Percentiles rank a stretch among this genome's conserved stretches.
Conservation (phyloP, 2,113 vertebrate genomes). For the Hoplias malabaricus region DNA sequence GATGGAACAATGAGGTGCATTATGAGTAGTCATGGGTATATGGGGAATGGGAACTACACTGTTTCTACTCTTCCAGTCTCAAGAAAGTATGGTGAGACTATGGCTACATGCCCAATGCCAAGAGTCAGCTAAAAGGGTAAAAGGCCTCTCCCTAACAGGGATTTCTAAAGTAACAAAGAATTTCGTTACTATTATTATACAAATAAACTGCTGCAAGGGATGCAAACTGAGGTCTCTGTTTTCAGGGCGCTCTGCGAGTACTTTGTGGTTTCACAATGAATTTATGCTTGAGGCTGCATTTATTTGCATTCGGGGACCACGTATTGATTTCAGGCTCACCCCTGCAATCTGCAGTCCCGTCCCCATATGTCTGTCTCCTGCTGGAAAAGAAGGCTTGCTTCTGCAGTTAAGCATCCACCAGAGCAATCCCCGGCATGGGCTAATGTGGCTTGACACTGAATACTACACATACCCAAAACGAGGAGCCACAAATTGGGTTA, state of each 20-base stretch:
- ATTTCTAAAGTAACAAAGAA: too few species aligned
- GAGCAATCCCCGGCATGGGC: slow-evolving; percentile 63
- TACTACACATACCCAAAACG: slow-evolving; percentile 74
- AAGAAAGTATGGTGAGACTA: too few species aligned
- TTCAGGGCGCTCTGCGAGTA: neutral
- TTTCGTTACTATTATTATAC: neutral
- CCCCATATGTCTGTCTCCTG: slow-evolving; percentile 8
- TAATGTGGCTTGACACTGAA: slow-evolving; percentile 76
- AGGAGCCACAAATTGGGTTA: slow-evolving; percentile 80
- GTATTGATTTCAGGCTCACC: slow-evolving; percentile 35
- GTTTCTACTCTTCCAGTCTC: too few species aligned
- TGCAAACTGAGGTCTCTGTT: slow-evolving; percentile 1
- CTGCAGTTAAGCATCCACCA: slow-evolving; percentile 43
- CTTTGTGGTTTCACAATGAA: slow-evolving; percentile 25
- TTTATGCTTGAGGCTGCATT: slow-evolving; percentile 1
- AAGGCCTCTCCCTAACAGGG: too few species aligned
- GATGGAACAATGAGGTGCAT: neutral
- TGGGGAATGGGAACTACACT: neutral
- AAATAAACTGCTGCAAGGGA: neutral
- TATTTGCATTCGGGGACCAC: slow-evolving; percentile 27
- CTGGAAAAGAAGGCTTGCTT: slow-evolving; percentile 22
- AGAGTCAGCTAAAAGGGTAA: too few species aligned
- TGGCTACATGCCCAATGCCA: too few species aligned
- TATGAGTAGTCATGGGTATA: neutral
- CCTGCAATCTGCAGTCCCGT: slow-evolving; percentile 6